Percentiles rank a stretch among this genome's conserved stretches.
Evolutionary conservation across 2,797 vertebrate genomes (phyloP).

Genomic region (Adelosebastes latens): DNA sequence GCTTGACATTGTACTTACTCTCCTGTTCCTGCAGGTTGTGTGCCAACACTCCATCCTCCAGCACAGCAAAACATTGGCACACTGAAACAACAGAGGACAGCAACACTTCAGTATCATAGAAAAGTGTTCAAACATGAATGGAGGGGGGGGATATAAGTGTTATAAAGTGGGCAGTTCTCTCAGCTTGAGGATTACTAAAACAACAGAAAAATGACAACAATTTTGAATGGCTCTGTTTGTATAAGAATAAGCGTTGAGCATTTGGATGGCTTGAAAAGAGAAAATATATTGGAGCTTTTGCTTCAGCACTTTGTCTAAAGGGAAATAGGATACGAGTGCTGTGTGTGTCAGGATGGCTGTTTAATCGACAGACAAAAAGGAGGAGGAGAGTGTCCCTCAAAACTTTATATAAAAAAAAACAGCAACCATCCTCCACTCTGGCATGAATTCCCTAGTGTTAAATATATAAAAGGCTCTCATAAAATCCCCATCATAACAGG

Average conservation of each 20-base stretch:
- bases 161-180: conserved; percentile 2
- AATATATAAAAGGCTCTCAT: conserved; percentile 27
- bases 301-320: conserved; percentile 6
- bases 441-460: conserved; percentile 15
- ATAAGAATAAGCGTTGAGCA: conserved; percentile 1
- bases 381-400: background rate
- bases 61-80: conserved; percentile 81
- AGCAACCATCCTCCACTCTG: conserved; percentile 9
- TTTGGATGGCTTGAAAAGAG: background rate
- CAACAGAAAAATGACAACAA: background rate
- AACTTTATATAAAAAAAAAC: background rate
- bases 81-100: conserved; percentile 69
- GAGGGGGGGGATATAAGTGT: background rate
- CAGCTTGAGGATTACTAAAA: background rate
- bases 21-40: conserved; percentile 85
- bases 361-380: conserved; percentile 30
- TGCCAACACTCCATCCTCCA: conserved; percentile 83
- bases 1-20: conserved; percentile 71
- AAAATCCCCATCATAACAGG: conserved; percentile 34
- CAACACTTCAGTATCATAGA: conserved; percentile 11
- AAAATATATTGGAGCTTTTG: background rate
- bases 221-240: background rate
- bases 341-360: background rate
- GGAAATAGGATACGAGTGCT: conserved; percentile 13
- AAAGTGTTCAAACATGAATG: conserved; percentile 7